phyloP scores from a whole-genome alignment of 2,113 vertebrate species.

The Saimiri boliviensis region DNA sequence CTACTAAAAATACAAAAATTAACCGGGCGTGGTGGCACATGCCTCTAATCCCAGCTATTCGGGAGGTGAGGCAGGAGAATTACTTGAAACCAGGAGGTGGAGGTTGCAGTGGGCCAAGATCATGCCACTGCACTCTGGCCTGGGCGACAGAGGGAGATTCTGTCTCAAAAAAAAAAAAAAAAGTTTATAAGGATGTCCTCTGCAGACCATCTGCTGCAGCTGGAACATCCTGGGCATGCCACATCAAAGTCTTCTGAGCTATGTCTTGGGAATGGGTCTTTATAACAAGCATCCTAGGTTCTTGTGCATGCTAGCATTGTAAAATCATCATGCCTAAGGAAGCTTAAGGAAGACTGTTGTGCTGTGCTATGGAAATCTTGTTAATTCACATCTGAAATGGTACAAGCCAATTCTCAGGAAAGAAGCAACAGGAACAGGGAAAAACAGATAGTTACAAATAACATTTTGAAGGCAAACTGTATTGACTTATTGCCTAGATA shows the following conservation, averaged over 20 bases:
- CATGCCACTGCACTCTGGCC: too few species aligned
- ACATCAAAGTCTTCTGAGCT: background rate
- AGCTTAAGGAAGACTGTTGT: background rate
- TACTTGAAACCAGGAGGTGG: too few species aligned
- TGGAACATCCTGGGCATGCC: background rate
- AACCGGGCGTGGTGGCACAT: too few species aligned
- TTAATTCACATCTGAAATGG: background rate
- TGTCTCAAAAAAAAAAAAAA: too few species aligned
- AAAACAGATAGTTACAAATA: background rate
- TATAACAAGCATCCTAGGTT: background rate
- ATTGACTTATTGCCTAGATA: background rate
- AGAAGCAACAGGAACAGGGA: background rate
- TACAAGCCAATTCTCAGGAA: background rate
- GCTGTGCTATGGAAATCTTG: background rate
- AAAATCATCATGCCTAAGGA: background rate
- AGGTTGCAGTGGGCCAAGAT: too few species aligned
- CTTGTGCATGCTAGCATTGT: background rate
- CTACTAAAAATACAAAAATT: too few species aligned
- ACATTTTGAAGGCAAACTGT: background rate
- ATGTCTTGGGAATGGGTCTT: background rate
- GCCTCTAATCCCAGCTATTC: too few species aligned
- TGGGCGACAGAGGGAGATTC: too few species aligned
- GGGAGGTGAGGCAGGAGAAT: too few species aligned
- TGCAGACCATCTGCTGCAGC: background rate
- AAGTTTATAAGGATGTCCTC: background rate